Base-by-base conservation (phyloP, 2,888 invertebrate species). In the Troides helena region DNA sequence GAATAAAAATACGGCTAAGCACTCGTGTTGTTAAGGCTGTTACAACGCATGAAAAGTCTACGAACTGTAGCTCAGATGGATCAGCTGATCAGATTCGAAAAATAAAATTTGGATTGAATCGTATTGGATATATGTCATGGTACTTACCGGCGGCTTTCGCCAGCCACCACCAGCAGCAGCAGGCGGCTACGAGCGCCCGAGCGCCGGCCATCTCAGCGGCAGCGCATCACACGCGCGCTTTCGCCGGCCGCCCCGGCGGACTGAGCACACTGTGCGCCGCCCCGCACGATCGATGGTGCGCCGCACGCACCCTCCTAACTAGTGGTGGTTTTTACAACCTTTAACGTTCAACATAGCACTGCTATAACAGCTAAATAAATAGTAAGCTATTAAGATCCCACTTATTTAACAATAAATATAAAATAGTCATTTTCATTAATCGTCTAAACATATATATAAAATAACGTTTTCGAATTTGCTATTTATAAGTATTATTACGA, bases 181-280 rank as follows among this genome's bases (percentile, higher is more conserved):
- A 90, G 88, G 86, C 91, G 92, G 89, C 88, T 84, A 89, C 88
- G 89, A 93, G 93, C 92, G 93, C 89, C 92, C 92, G 92, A 90
- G 90, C 90, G 93, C 91, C 92, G 93, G 93, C 90, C 93, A 93
- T 93, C 67, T 90, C 84, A 93, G 89, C 88, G 91, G 83, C 86
- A 87, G 89, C 93, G 92, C 93, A 93, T 93, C 86, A 88, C 81
- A 90, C 90, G 90, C 85, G 92, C 92, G 92, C 89, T 89, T 89
- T 87, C 85, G 90, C 92, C 92, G 92, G 92, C 92, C 91, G 92
- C 90, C 90, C 92, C 92, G 92, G 90, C 92, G 87, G 90, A 92
- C 91, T 91, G 88, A 79, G 74, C 74, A 84, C 77, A 77, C 74
- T 74, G 76, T 74, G 77, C 75, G 76, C 78, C 78, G 78, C 80